Percentiles rank a stretch among this genome's conserved stretches.
Evolutionary conservation across 2,113 vertebrate species (phyloP).

Genomic region (Psittacara wagleri): DNA sequence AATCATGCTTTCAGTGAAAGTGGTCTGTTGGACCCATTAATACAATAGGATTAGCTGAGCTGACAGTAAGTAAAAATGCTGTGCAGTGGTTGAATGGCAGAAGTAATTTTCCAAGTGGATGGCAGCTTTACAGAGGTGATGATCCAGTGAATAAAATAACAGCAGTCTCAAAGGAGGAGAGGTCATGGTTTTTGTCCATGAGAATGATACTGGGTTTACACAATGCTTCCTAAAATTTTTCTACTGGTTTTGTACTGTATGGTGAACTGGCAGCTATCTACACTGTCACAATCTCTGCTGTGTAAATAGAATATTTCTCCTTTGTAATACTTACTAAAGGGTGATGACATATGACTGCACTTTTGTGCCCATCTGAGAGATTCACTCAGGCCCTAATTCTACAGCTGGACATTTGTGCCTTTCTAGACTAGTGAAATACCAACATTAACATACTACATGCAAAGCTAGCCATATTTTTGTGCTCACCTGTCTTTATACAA

Average conservation of each 20-base stretch:
- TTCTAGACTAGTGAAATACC: neutral
- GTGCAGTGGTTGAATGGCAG: neutral
- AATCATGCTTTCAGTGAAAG: constrained; percentile 4
- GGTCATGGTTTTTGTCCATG: neutral
- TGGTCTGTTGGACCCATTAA: neutral
- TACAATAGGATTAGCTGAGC: neutral
- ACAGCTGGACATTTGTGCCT: neutral
- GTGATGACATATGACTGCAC: neutral
- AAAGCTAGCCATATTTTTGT: neutral
- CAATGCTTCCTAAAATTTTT: neutral
- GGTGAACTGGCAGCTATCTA: neutral
- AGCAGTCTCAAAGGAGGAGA: neutral
- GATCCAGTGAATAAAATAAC: neutral
- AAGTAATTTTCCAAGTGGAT: constrained; percentile 28
- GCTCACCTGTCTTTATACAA: neutral
- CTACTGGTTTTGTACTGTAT: neutral
- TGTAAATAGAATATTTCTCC: neutral
- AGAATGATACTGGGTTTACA: neutral
- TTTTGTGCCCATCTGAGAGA: neutral
- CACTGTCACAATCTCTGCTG: neutral
- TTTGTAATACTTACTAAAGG: neutral
- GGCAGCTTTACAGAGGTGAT: neutral
- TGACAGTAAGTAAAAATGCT: neutral
- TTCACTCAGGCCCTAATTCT: neutral
- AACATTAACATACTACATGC: neutral